These are phyloP conservation scores for Andrena praecox DNA, from an alignment of 2,888 invertebrate genomes.

Conservation along the genomic window DNA sequence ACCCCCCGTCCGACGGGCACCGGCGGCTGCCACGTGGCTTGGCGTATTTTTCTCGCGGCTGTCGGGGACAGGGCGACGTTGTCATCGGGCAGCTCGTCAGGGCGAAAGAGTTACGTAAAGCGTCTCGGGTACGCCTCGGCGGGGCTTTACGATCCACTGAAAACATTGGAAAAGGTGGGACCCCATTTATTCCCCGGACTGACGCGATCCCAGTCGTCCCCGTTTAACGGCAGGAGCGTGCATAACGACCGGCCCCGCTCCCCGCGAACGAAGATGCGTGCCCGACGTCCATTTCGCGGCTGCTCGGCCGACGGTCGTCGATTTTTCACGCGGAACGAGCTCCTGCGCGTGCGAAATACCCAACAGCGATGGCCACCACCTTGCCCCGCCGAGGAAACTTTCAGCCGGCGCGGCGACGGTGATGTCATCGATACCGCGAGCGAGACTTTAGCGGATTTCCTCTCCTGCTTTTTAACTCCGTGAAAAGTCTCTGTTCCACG, in stretches of 20 bases:
- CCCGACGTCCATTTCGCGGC: not conserved
- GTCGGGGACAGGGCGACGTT: conserved; percentile 56
- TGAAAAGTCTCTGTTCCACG: too few relatives aligned
- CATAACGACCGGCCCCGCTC: conserved; percentile 3
- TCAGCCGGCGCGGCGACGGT: not conserved
- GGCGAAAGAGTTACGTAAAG: conserved; percentile 66
- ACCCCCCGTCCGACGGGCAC: conserved; percentile 3
- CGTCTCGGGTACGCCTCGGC: conserved; percentile 25
- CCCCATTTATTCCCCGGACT: conserved; percentile 48
- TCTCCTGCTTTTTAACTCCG: too few relatives aligned
- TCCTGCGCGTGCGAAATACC: too few relatives aligned
- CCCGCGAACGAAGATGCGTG: conserved; percentile 2
- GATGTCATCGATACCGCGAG: not conserved
- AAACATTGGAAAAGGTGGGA: conserved; percentile 28
- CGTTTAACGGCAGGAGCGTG: not conserved
- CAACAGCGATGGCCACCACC: too few relatives aligned
- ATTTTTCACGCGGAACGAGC: too few relatives aligned
- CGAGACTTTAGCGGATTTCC: not conserved
- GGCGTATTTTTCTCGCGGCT: conserved; percentile 36
- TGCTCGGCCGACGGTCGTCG: not conserved
- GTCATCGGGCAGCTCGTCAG: conserved; percentile 44
- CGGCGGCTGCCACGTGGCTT: conserved; percentile 11
- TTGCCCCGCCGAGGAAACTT: not conserved
- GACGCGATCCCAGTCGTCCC: conserved; percentile 38
- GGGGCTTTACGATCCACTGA: conserved; percentile 48